Percentiles rank a stretch among this genome's conserved stretches.
Conservation (phyloP, 2,113 vertebrate genomes). For the Motacilla tschutschensis region DNA sequence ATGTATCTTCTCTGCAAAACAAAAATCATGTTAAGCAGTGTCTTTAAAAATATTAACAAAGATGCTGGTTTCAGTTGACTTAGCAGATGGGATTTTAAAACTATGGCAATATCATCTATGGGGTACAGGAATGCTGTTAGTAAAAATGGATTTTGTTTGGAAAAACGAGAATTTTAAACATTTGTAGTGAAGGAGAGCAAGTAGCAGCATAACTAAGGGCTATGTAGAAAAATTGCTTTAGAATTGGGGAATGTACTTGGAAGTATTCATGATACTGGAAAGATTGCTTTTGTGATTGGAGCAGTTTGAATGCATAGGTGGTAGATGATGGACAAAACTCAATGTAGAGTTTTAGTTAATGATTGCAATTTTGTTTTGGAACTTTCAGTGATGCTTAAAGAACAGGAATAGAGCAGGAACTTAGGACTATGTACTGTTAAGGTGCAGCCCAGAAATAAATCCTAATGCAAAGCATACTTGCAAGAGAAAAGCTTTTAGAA, state of each 20-base stretch:
- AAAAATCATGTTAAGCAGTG: background rate
- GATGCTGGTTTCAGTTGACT: background rate
- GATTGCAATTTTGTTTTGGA: background rate
- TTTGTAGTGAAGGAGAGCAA: background rate
- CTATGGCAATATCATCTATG: background rate
- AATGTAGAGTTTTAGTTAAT: background rate
- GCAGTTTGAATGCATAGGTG: background rate
- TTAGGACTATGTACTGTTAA: background rate
- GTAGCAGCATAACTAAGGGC: background rate
- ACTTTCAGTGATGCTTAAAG: background rate
- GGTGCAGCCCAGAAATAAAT: background rate
- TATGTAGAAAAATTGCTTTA: background rate
- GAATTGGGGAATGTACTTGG: background rate
- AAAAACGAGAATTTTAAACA: background rate
- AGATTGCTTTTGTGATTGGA: background rate
- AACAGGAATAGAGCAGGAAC: background rate
- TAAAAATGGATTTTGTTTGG: background rate
- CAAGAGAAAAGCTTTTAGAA: background rate
- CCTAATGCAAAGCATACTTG: background rate
- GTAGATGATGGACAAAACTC: background rate
- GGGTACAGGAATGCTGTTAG: background rate
- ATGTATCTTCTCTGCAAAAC: background rate
- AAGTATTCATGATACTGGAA: background rate
- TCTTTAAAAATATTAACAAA: background rate
- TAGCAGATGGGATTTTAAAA: background rate